Conservation (phyloP, 2,797 vertebrate genomes). For the Silurus lanzhouensis region DNA sequence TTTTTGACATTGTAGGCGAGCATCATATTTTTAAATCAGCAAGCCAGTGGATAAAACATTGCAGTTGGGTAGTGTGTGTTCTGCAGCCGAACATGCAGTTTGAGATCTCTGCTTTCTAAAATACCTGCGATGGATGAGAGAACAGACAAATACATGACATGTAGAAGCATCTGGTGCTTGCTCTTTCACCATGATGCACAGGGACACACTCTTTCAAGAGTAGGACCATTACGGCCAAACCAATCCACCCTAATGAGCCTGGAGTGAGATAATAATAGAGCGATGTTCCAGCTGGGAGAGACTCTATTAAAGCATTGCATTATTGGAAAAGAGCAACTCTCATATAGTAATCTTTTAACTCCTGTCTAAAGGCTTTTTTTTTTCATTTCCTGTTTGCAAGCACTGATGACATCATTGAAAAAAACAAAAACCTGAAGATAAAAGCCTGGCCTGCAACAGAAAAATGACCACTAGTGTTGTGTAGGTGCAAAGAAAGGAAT, state of each 20-base stretch:
- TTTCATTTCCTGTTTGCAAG: constrained; percentile 8
- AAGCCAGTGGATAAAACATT: too few relatives aligned
- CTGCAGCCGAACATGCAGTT: too few relatives aligned
- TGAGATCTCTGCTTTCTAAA: background rate
- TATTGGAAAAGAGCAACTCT: constrained; percentile 21
- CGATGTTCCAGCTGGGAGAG: constrained; percentile 26
- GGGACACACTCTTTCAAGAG: constrained; percentile 24
- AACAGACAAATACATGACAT: background rate
- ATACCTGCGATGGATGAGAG: background rate
- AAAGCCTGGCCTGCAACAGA: background rate
- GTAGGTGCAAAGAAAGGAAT: background rate
- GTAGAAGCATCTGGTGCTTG: background rate
- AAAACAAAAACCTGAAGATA: background rate
- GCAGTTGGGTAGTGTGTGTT: too few relatives aligned
- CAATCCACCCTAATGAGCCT: constrained; percentile 39
- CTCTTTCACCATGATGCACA: background rate
- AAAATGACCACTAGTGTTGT: background rate
- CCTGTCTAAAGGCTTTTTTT: background rate
- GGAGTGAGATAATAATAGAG: constrained; percentile 38
- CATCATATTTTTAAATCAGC: too few relatives aligned
- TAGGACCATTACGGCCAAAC: constrained; percentile 34
- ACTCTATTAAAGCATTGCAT: constrained; percentile 39
- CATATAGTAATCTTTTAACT: constrained; percentile 16
- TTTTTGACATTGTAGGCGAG: too few relatives aligned
- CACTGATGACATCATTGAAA: background rate